Evolutionary conservation across 2,888 invertebrate genomes (phyloP).

Genomic region (Agrotis exclamationis): DNA sequence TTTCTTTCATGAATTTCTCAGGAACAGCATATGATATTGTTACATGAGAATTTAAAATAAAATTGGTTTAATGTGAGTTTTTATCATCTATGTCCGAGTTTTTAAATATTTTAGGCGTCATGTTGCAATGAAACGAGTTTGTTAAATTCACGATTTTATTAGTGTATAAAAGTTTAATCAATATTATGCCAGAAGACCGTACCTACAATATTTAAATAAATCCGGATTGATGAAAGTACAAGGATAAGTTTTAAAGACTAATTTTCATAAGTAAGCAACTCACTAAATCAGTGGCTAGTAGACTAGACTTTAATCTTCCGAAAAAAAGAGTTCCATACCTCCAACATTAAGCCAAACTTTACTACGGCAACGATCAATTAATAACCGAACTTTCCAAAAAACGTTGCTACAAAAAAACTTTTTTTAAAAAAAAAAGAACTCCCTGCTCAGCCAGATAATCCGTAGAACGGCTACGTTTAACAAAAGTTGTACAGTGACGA

Average conservation of each 20-base stretch:
- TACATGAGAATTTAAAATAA: not conserved
- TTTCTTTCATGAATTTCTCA: not conserved
- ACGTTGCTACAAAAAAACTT: conserved; percentile 43
- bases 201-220: too few species aligned
- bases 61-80: not conserved
- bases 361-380: conserved; percentile 57
- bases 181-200: too few species aligned
- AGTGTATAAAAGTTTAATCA: too few species aligned
- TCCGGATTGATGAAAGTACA: not conserved
- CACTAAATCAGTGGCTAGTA: conserved; percentile 12
- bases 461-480: conserved; percentile 47
- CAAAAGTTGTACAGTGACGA: conserved; percentile 48
- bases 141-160: not conserved
- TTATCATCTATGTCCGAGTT: not conserved
- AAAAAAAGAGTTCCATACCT: conserved; percentile 11
- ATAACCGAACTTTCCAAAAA: conserved; percentile 58
- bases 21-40: not conserved
- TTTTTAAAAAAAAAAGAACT: conserved; percentile 44
- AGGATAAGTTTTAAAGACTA: not conserved
- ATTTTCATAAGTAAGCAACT: not conserved
- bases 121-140: not conserved
- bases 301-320: conserved; percentile 8
- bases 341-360: conserved; percentile 52
- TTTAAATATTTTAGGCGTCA: not conserved
- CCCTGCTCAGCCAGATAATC: conserved; percentile 55